Percentiles rank a stretch among this genome's conserved stretches.
Evolutionary conservation across 1,140 invertebrate genomes (phyloP).

Genomic region (Coelopa frigida): DNA sequence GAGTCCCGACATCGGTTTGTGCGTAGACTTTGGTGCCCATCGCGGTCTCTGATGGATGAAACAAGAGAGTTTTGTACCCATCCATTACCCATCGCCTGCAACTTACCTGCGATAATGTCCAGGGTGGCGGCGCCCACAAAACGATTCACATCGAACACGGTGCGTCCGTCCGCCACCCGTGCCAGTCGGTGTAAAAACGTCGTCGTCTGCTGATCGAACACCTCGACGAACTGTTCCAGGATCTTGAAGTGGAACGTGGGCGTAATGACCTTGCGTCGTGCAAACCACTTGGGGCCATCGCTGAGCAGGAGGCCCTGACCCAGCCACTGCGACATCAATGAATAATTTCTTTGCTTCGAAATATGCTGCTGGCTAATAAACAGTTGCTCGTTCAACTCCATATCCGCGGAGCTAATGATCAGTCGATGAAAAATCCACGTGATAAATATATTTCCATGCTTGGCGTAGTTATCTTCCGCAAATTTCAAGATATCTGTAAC

Average conservation of each 20-base stretch:
- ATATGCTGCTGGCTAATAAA: conserved; percentile 8
- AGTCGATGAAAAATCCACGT: not conserved
- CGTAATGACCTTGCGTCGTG: conserved; percentile 67
- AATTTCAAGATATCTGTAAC: not conserved
- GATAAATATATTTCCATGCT: too few relatives aligned
- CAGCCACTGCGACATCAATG: conserved; percentile 21
- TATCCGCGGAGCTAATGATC: not conserved
- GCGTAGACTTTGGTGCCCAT: conserved; percentile 74
- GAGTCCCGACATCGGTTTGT: conserved; percentile 58
- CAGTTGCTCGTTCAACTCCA: conserved; percentile 8
- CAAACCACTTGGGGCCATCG: conserved; percentile 61
- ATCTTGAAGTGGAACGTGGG: conserved; percentile 82
- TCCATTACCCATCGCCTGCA: not conserved
- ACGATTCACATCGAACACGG: conserved; percentile 22
- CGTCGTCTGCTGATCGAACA: conserved; percentile 59
- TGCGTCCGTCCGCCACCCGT: conserved; percentile 26
- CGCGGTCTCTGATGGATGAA: conserved; percentile 59
- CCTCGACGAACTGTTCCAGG: conserved; percentile 64
- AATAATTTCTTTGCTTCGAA: conserved; percentile 5
- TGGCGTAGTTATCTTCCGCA: not conserved
- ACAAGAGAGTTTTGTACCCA: conserved; percentile 43
- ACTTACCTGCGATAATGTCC: conserved; percentile 29
- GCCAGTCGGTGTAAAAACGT: conserved; percentile 46
- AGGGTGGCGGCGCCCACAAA: conserved; percentile 26
- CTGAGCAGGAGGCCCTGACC: conserved; percentile 35